phyloP scores from a whole-genome alignment of 1,140 invertebrate genomes.

The Pemphigus obesinymphae region DNA sequence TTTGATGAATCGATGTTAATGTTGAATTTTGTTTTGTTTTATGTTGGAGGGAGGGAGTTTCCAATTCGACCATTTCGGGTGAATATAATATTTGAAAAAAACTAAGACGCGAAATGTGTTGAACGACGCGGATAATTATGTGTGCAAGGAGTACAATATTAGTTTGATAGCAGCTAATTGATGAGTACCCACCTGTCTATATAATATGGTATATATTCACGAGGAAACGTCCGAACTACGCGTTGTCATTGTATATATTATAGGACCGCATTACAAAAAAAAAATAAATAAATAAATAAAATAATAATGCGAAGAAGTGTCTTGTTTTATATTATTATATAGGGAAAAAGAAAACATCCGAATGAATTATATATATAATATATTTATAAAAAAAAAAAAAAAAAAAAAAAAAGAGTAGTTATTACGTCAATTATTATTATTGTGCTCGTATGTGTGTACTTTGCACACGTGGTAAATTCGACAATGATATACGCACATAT shows the following conservation, averaged over 20 bases:
- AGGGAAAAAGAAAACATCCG: neutral
- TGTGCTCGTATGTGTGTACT: neutral
- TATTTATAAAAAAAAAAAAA: no score
- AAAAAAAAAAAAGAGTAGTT: neutral
- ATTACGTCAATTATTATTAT: neutral
- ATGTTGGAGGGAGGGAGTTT: no score
- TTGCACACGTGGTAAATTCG: neutral
- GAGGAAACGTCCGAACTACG: neutral
- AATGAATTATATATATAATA: no score
- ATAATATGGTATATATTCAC: no score
- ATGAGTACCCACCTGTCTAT: no score
- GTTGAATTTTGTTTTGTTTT: no score
- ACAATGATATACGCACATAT: neutral
- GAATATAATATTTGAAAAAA: no score
- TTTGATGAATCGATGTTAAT: no score
- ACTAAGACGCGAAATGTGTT: neutral
- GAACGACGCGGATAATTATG: neutral
- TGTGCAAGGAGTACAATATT: neutral
- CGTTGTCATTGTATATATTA: constrained; percentile 1
- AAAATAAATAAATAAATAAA: no score
- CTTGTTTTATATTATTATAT: no score
- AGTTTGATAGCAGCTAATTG: neutral
- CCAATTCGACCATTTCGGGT: no score
- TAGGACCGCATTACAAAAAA: no score
- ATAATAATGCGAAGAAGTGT: neutral